Conservation (phyloP, 2,797 vertebrate genomes). For the Pitangus sulphuratus region DNA sequence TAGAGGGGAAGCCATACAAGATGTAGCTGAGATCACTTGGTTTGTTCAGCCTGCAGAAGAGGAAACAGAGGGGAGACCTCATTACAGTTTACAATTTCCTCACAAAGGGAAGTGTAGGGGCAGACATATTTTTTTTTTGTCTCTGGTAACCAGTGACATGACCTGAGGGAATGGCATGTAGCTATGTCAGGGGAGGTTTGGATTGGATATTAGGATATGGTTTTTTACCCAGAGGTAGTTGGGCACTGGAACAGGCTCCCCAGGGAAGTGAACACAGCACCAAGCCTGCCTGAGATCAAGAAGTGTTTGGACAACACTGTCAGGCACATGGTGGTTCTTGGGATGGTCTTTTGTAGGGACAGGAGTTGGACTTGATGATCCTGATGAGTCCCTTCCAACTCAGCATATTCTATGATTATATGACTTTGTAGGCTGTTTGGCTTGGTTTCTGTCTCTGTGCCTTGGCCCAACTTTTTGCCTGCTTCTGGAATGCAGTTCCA, state of each 20-base stretch:
- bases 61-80: background rate
- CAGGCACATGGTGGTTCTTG: background rate
- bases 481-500: background rate
- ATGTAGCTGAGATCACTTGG: background rate
- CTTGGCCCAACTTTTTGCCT: background rate
- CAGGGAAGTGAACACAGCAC: background rate
- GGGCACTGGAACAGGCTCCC: background rate
- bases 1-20: rapidly evolving
- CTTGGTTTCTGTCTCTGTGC: background rate
- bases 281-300: background rate
- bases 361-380: background rate
- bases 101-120: background rate
- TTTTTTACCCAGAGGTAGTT: background rate
- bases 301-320: background rate
- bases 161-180: background rate
- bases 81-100: background rate
- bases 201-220: background rate
- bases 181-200: background rate
- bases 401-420: background rate
- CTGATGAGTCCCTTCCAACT: background rate
- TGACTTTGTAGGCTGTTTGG: background rate
- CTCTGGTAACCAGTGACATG: background rate
- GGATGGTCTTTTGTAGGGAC: background rate
- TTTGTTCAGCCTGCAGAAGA: background rate
- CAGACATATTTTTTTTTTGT: background rate